phyloP scores from a whole-genome alignment of 2,113 vertebrate genomes.

The Ranitomeya variabilis region DNA sequence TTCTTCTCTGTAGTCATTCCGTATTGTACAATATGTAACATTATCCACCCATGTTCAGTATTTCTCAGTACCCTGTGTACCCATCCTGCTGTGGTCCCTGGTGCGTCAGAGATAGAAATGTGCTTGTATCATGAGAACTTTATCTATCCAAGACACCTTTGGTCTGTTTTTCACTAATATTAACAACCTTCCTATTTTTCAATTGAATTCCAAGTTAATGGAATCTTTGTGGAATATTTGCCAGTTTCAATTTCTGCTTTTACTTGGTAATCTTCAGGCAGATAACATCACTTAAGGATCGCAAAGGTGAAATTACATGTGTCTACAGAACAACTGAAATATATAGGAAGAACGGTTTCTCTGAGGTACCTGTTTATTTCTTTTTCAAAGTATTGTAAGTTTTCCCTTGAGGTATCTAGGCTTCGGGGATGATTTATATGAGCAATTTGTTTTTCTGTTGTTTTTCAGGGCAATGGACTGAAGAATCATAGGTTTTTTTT shows the following conservation, averaged over 20 bases:
- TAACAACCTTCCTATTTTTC: background rate
- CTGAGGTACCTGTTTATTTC: slow-evolving; percentile 1
- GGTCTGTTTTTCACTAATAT: slow-evolving; percentile 1
- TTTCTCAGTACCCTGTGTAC: slow-evolving; percentile 42
- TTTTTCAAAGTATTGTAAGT: background rate
- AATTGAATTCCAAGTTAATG: slow-evolving; percentile 3
- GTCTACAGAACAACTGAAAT: background rate
- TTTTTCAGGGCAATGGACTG: background rate
- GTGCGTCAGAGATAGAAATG: background rate
- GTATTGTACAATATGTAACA: background rate
- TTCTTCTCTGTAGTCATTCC: background rate
- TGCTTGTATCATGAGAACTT: slow-evolving; percentile 27
- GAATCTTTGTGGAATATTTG: slow-evolving; percentile 33
- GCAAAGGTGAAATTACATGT: slow-evolving; percentile 17
- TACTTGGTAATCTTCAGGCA: background rate
- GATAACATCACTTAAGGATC: slow-evolving; percentile 2
- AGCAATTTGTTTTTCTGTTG: slow-evolving; percentile 19
- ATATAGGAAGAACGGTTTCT: background rate
- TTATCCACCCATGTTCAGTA: slow-evolving; percentile 15
- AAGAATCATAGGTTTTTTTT: slow-evolving; percentile 3
- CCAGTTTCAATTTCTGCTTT: slow-evolving; percentile 4
- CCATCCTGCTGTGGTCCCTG: slow-evolving; percentile 38
- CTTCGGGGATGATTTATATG: slow-evolving; percentile 13
- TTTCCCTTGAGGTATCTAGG: background rate
- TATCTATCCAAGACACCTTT: background rate